Conservation (phyloP, 2,888 invertebrate species). For the Chalcis sispes region DNA sequence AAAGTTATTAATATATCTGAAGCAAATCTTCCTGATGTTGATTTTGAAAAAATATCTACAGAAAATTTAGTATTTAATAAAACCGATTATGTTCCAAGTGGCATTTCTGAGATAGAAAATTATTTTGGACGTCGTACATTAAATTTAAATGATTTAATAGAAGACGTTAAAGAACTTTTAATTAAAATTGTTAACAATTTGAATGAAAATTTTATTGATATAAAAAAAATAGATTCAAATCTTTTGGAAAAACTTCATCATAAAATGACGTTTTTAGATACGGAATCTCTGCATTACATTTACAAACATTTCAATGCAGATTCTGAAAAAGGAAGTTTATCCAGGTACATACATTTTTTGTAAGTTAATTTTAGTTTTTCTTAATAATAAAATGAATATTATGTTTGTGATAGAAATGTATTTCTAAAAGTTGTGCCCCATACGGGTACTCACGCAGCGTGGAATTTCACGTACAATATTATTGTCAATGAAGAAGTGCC, state of each 20-base stretch:
- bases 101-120: neutral
- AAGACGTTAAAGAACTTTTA: constrained; percentile 68
- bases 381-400: neutral
- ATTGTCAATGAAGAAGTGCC: constrained; percentile 65
- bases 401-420: constrained; percentile 71
- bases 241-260: constrained; percentile 70
- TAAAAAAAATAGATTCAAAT: constrained; percentile 69
- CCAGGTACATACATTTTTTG: constrained; percentile 19
- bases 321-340: constrained; percentile 24
- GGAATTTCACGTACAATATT: constrained; percentile 72
- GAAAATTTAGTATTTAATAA: constrained; percentile 65
- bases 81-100: neutral
- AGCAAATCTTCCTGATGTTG: constrained; percentile 47
- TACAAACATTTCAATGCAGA: constrained; percentile 19
- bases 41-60: constrained; percentile 59
- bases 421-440: constrained; percentile 76
- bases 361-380: neutral
- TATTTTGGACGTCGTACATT: neutral
- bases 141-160: constrained; percentile 58
- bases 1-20: constrained; percentile 60
- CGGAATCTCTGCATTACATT: constrained; percentile 61
- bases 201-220: constrained; percentile 70
- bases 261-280: constrained; percentile 69
- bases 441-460: constrained; percentile 75
- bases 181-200: constrained; percentile 70